A percentile compares a stretch with the other conserved stretches of the same genome.
These are phyloP conservation scores for Liodrosophila aerea DNA, from an alignment of 2,888 invertebrate species.

Conservation along the genomic window DNA sequence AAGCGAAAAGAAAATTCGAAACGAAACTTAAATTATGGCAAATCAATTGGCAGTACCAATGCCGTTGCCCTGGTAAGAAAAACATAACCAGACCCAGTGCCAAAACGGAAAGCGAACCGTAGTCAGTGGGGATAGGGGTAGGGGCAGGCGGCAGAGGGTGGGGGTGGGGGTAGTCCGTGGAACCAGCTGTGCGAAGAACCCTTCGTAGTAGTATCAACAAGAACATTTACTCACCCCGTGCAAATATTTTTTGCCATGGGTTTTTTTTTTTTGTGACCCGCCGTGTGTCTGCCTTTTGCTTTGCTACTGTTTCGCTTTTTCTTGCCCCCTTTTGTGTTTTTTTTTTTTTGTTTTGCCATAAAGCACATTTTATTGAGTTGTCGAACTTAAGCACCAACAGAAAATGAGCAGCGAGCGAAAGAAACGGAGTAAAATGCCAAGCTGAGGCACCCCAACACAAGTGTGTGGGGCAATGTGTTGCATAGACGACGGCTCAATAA, in stretches of 20 bases:
- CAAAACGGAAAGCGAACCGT: conserved; percentile 4
- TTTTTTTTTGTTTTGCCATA: conserved; percentile 69
- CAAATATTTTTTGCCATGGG: conserved; percentile 7
- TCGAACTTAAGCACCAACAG: conserved; percentile 76
- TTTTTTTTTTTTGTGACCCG: not conserved
- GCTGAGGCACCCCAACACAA: conserved; percentile 26
- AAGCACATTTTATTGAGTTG: conserved; percentile 82
- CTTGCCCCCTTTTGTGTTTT: conserved; percentile 16
- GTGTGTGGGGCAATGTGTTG: conserved; percentile 73
- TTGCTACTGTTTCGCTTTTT: conserved; percentile 27
- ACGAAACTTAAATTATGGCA: conserved; percentile 79
- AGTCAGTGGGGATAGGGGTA: no score
- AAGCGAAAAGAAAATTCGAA: conserved; percentile 13
- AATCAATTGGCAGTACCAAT: conserved; percentile 77
- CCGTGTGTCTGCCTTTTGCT: conserved; percentile 58
- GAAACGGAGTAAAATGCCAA: conserved; percentile 28
- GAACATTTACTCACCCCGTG: conserved; percentile 53
- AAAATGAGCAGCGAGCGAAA: conserved; percentile 39
- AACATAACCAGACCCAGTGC: conserved; percentile 50
- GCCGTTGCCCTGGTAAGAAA: conserved; percentile 31
- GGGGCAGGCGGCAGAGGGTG: not conserved
- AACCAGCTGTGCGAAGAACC: conserved; percentile 32
- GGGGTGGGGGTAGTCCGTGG: not conserved
- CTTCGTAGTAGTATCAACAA: conserved; percentile 41
- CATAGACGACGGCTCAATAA: conserved; percentile 76